Evolutionary conservation across 2,113 vertebrate genomes (phyloP), one percentile per base, ranked within the genome.

Genomic region (Fulmarus glacialis): DNA sequence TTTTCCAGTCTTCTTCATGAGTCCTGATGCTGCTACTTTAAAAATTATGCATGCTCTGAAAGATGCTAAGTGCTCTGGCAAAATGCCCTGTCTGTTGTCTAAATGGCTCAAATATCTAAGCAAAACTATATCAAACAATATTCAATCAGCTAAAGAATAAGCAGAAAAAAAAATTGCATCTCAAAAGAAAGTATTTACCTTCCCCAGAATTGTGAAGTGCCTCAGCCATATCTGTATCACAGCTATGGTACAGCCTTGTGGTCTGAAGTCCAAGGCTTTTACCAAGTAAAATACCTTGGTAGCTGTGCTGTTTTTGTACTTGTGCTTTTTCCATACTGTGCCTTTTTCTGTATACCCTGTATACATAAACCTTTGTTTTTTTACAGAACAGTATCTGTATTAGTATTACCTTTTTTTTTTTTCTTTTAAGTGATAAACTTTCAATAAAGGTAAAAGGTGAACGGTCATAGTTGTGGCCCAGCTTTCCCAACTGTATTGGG

Each of bases 21-120:
- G 83, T 59, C 71, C 62, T 91, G 89, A 81, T 96, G 82, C 91
- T 95, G 78, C 94, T 96, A 68, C 95, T 95, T 96, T 62, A 85
- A 87, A 93, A 96, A 90, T 91, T 67, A 70, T 94, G 66, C 47
- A 17, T 93, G 30, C 48, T 94, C 45, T 84, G 74, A 62, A 80
- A 77, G 70, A 86, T 90, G 87, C 89, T 91, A 94, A 94, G 29
- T 90, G 52, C 63, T 89, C 58, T 86, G 93, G 89, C 85, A 96
- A 67, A 87, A 56, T 75, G 71, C 79, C 83, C 5, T 56, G 24
- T 68, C 89, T 95, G 70, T 94, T 94, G 71, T 95, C 79, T 92
- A 89, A 87, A 62, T 67, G 64, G 67, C 40, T 93, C 47, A 87
- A 60, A 79, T 84, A 92, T 32, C 75, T 56, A 82, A 79, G 55